Conservation (phyloP, 2,888 invertebrate species). For the Chaitophorus viminalis region DNA sequence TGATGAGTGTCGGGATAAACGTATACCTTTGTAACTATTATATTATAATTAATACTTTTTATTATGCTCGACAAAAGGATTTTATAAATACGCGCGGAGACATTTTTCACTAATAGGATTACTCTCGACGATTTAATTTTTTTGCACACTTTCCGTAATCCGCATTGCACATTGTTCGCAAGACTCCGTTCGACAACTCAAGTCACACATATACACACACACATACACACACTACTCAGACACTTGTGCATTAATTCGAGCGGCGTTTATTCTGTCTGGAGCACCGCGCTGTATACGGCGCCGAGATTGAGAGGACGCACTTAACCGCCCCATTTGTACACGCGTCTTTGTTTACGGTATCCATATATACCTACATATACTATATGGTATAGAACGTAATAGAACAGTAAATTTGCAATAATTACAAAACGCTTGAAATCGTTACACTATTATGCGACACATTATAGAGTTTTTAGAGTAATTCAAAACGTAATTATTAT, state of each 20-base stretch:
- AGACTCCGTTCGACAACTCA: neutral
- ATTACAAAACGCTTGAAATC: neutral
- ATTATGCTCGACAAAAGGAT: too few species aligned
- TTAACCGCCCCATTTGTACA: neutral
- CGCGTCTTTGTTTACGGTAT: neutral
- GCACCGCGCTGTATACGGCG: neutral
- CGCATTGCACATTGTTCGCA: neutral
- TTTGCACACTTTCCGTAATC: neutral
- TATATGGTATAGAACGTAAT: too few species aligned
- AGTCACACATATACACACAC: too few species aligned
- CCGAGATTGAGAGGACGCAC: neutral
- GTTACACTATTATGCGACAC: too few species aligned
- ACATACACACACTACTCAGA: too few species aligned
- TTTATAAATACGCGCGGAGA: neutral
- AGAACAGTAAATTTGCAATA: neutral
- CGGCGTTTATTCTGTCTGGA: too few species aligned
- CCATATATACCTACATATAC: neutral
- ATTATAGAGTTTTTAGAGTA: too few species aligned
- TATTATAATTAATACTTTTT: too few species aligned
- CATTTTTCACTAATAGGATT: neutral
- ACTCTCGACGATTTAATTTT: neutral
- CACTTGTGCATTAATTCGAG: too few species aligned
- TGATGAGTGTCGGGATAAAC: too few species aligned
- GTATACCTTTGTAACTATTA: too few species aligned
- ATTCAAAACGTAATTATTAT: too few species aligned